These are phyloP conservation scores for Tapera naevia DNA, from an alignment of 2,797 vertebrate species.

Conservation along the genomic window DNA sequence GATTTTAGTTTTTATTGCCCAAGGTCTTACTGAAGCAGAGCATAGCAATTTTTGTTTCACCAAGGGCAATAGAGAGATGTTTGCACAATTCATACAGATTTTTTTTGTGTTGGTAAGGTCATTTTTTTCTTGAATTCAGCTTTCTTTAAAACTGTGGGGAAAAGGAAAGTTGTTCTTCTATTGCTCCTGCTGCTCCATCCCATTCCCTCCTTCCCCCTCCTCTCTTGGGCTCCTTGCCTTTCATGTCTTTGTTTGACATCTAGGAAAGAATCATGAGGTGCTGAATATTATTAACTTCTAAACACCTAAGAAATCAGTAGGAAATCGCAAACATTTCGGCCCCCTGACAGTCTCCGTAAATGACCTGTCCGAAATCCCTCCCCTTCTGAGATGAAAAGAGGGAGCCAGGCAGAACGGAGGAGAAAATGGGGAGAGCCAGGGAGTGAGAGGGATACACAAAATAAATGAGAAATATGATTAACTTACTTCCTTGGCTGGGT, in stretches of 20 bases:
- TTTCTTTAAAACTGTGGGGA: conserved; percentile 1
- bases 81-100: background rate
- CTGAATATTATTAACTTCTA: conserved; percentile 82
- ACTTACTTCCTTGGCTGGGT: conserved; percentile 66
- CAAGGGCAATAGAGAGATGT: background rate
- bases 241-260: conserved; percentile 79
- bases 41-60: conserved; percentile 39
- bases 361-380: conserved; percentile 70
- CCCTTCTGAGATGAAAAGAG: conserved; percentile 74
- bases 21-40: conserved; percentile 53
- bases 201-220: conserved; percentile 45
- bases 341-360: conserved; percentile 71
- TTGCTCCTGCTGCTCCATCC: background rate
- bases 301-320: conserved; percentile 82
- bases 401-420: conserved; percentile 70
- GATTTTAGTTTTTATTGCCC: conserved; percentile 15
- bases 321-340: conserved; percentile 73
- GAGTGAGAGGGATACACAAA: conserved; percentile 30
- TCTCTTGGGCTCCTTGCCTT: conserved; percentile 73
- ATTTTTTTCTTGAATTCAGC: background rate
- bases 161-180: conserved; percentile 39
- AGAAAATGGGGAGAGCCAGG: conserved; percentile 26
- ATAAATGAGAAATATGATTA: conserved; percentile 84
- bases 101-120: conserved; percentile 9
- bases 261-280: conserved; percentile 80